Evolutionary conservation across 2,888 invertebrate species (phyloP), one percentile per base, ranked within the genome.

Genomic region (Cheilosia grossa): DNA sequence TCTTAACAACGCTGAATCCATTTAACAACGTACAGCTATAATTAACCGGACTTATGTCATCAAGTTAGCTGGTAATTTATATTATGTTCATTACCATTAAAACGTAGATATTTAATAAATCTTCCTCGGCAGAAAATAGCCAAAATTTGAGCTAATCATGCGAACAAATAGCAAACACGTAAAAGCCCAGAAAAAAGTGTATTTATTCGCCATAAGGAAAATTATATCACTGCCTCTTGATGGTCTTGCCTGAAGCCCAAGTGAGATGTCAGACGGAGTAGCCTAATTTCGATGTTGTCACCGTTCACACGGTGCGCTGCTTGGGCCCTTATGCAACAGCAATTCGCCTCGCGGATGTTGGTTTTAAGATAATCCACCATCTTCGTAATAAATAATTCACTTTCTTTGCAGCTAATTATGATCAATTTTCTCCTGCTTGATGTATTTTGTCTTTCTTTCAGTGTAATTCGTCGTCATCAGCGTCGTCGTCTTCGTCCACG

Each of bases 391-490:
- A 37, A 37, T 40, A 6, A 27, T 49, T 53, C 67, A 10, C 17
- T 30, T 70, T 27, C 10, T 58, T 81, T 17, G 21, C 7, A 51
- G 51, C 21, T 47, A 63, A 63, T 21, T 37, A 72, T 37, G 49
- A 56, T 70, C 53, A 30, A 66, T 73, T 73, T 49, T 80, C 7
- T 7, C 6, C 24, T 37, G 15, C 37, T 70, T 78, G 19, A 69
- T 15, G n/a, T 40, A 30, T 56, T 64, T 72, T 66, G 19, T 21
- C 54, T 78, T 73, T 73, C 47, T 85, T 81, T 67, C 81, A 85
- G 85, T 82, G 73, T 69, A 73, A 78, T 82, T 82, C 86, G 49
- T 72, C 75, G 70, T 87, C 85, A 61, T 82, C 74, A 30, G 56
- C 64, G 66, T 86, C 82, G 13, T 61, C 87, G 47, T 19, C 66